phyloP scores from a whole-genome alignment of 1,140 invertebrate species.

The Sinella curviseta region DNA sequence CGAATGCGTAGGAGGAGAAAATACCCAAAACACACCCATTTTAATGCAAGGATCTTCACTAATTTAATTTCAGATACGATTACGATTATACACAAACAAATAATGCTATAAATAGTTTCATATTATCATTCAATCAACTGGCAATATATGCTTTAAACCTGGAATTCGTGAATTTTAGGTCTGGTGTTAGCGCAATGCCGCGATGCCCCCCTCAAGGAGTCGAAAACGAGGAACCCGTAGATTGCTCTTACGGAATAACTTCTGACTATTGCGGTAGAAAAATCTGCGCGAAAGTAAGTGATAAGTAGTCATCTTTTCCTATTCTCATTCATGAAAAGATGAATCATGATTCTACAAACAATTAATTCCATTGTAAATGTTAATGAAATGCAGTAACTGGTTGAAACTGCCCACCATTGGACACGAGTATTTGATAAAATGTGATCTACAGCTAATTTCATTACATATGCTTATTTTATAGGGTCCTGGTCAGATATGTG shows the following conservation, averaged over 20 bases:
- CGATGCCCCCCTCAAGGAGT: slow-evolving; percentile 18
- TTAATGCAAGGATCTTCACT: too few relatives aligned
- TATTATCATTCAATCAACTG: background rate
- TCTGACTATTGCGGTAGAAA: slow-evolving; percentile 48
- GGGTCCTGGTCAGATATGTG: slow-evolving; percentile 60
- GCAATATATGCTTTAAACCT: background rate
- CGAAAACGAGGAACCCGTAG: slow-evolving; percentile 21
- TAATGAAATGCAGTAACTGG: background rate
- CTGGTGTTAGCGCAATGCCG: slow-evolving; percentile 29
- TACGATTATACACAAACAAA: too few relatives aligned
- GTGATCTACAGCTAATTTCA: too few relatives aligned
- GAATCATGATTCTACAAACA: background rate
- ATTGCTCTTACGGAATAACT: slow-evolving; percentile 46
- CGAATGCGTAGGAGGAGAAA: too few relatives aligned
- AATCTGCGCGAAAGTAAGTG: slow-evolving; percentile 48
- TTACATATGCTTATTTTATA: slow-evolving; percentile 43
- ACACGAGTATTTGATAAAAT: slow-evolving; percentile 3
- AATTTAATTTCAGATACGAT: too few relatives aligned
- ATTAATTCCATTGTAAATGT: background rate
- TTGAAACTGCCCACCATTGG: too few relatives aligned
- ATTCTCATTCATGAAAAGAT: background rate
- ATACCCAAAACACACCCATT: too few relatives aligned
- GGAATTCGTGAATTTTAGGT: slow-evolving; percentile 14
- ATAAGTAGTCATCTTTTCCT: background rate
- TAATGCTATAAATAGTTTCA: background rate